Conservation (phyloP, 2,888 invertebrate species). For the Gymnocheta viridis region DNA sequence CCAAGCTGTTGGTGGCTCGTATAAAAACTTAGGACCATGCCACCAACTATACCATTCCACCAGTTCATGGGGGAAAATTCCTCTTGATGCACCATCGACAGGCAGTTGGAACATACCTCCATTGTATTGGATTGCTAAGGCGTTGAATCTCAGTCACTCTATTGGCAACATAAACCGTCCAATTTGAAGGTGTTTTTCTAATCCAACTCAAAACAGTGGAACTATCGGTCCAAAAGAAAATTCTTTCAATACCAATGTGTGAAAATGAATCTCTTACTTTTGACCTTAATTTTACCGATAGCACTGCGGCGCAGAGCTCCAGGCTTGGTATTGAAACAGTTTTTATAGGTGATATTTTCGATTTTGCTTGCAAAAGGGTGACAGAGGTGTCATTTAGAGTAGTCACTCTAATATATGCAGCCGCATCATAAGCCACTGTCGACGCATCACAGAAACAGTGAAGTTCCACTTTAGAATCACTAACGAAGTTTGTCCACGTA, state of each 20-base stretch:
- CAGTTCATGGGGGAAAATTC: not conserved
- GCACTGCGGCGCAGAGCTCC: slow-evolving; percentile 20
- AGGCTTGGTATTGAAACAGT: slow-evolving; percentile 27
- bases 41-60: not conserved
- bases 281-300: slow-evolving; percentile 3
- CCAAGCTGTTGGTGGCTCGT: not conserved
- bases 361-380: slow-evolving; percentile 13
- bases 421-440: slow-evolving; percentile 6
- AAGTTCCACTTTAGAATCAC: not conserved
- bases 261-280: slow-evolving; percentile 12
- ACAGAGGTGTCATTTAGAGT: not conserved
- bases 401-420: too few relatives aligned
- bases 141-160: too few relatives aligned
- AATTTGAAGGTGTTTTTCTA: slow-evolving; percentile 33
- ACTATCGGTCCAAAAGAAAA: slow-evolving; percentile 35
- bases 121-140: too few relatives aligned
- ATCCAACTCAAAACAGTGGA: slow-evolving; percentile 45
- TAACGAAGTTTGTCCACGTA: not conserved
- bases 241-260: not conserved
- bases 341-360: slow-evolving; percentile 32
- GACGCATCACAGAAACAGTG: slow-evolving; percentile 55
- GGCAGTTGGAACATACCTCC: too few relatives aligned
- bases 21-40: slow-evolving; percentile 4
- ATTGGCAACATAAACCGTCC: too few relatives aligned
- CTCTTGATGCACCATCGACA: not conserved